Evolutionary conservation across 2,113 vertebrate genomes (phyloP).

Genomic region (Siniperca knerii): DNA sequence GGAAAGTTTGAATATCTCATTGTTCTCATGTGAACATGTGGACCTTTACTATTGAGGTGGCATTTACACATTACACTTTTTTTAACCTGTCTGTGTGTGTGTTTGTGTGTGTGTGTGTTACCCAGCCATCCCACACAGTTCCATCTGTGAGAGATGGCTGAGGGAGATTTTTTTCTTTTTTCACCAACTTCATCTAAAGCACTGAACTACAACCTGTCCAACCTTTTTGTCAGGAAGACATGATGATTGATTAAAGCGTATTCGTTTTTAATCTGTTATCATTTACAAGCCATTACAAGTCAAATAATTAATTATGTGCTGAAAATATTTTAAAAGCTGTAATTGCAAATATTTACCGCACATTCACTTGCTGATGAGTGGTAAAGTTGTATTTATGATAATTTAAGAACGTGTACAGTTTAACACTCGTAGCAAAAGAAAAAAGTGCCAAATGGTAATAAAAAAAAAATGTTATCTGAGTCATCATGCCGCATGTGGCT

Average conservation of each 20-base stretch:
- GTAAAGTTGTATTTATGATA: background rate
- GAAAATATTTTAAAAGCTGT: background rate
- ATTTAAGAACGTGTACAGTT: background rate
- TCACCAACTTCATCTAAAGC: background rate
- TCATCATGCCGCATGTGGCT: background rate
- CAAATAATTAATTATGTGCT: background rate
- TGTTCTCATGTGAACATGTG: slow-evolving; percentile 60
- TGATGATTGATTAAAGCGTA: background rate
- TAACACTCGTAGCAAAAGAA: background rate
- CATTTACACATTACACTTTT: background rate
- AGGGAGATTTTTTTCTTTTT: slow-evolving; percentile 4
- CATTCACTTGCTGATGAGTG: background rate
- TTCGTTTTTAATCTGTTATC: background rate
- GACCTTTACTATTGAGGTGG: slow-evolving; percentile 44
- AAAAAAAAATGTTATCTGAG: background rate
- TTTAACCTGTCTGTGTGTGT: background rate
- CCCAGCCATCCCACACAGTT: slow-evolving; percentile 37
- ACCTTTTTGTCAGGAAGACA: background rate
- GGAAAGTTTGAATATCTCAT: slow-evolving; percentile 63
- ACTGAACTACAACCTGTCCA: background rate
- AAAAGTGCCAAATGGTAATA: background rate
- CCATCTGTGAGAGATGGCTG: background rate
- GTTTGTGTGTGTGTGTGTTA: slow-evolving; percentile 4
- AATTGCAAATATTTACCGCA: background rate
- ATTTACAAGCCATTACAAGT: background rate